Evolutionary conservation across 2,888 invertebrate genomes (phyloP).

Genomic region (Liodrosophila aerea): DNA sequence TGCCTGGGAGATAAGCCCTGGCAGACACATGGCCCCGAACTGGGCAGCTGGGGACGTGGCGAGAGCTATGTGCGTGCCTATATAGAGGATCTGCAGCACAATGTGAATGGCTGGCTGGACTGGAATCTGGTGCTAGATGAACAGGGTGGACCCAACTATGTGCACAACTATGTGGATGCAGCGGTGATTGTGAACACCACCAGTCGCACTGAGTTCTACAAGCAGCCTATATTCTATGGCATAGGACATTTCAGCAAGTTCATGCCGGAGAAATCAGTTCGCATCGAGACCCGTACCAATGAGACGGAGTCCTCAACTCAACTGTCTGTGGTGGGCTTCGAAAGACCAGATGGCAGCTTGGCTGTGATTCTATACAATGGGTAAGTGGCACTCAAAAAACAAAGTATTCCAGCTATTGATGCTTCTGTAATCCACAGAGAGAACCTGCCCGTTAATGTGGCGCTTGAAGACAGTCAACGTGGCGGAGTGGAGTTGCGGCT

Average conservation of each 20-base stretch:
- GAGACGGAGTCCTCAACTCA: slow-evolving; percentile 67
- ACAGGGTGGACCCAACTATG: slow-evolving; percentile 90
- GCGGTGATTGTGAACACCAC: slow-evolving; percentile 85
- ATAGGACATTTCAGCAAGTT: slow-evolving; percentile 92
- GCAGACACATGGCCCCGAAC: slow-evolving; percentile 84
- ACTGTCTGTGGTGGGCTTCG: slow-evolving; percentile 83
- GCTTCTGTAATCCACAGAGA: slow-evolving; percentile 72
- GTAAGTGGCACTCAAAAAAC: slow-evolving; percentile 80
- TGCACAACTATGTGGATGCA: slow-evolving; percentile 86
- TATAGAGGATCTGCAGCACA: slow-evolving; percentile 89
- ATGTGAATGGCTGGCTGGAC: slow-evolving; percentile 93
- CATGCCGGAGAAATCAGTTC: slow-evolving; percentile 85
- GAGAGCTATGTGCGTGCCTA: slow-evolving; percentile 88
- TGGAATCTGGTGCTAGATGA: slow-evolving; percentile 94
- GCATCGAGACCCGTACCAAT: slow-evolving; percentile 68
- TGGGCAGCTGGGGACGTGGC: slow-evolving; percentile 91
- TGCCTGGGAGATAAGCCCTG: slow-evolving; percentile 86
- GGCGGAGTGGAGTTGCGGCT: slow-evolving; percentile 79
- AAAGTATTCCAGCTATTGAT: background rate
- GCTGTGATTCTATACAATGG: slow-evolving; percentile 84
- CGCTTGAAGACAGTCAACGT: slow-evolving; percentile 80
- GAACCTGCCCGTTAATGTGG: slow-evolving; percentile 70
- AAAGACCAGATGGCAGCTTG: slow-evolving; percentile 83
- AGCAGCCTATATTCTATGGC: slow-evolving; percentile 94
- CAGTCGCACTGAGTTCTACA: slow-evolving; percentile 88